A percentile compares a stretch with the other conserved stretches of the same genome.
phyloP scores from a whole-genome alignment of 2,797 vertebrate genomes.

The Sebastiscus albofasciatus region DNA sequence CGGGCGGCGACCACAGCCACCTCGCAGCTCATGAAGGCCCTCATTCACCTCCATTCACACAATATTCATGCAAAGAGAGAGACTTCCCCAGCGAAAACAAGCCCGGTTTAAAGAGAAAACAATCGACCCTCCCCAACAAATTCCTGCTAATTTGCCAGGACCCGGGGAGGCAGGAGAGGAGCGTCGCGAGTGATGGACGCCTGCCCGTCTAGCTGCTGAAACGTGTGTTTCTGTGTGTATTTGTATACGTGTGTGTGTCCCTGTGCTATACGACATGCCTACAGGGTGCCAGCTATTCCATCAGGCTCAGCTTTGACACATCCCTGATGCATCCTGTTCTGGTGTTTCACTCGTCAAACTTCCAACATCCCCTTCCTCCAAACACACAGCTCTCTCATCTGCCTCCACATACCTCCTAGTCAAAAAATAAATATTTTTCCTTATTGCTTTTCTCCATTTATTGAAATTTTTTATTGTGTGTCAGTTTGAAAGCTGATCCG shows the following conservation, averaged over 20 bases:
- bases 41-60: constrained; percentile 78
- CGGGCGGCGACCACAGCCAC: constrained; percentile 62
- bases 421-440: constrained; percentile 30
- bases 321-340: constrained; percentile 74
- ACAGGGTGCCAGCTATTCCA: constrained; percentile 63
- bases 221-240: constrained; percentile 24
- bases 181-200: constrained; percentile 60
- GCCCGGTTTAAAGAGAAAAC: constrained; percentile 80
- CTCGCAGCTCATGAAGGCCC: constrained; percentile 73
- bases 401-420: constrained; percentile 6
- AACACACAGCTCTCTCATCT: constrained; percentile 42
- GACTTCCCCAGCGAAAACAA: constrained; percentile 75
- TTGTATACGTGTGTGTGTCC: constrained; percentile 28
- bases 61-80: constrained; percentile 65
- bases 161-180: constrained; percentile 43
- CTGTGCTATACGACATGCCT: constrained; percentile 25
- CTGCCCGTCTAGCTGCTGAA: constrained; percentile 58
- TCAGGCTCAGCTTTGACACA: constrained; percentile 64
- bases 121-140: constrained; percentile 69
- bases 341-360: constrained; percentile 53
- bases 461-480: constrained; percentile 12
- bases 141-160: constrained; percentile 74
- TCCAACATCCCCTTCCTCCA: constrained; percentile 65
- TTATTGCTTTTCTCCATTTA: constrained; percentile 7
- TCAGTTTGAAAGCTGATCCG: constrained; percentile 20